These are phyloP conservation scores for Meleagris gallopavo DNA, from an alignment of 2,113 vertebrate genomes.

Conservation along the genomic window DNA sequence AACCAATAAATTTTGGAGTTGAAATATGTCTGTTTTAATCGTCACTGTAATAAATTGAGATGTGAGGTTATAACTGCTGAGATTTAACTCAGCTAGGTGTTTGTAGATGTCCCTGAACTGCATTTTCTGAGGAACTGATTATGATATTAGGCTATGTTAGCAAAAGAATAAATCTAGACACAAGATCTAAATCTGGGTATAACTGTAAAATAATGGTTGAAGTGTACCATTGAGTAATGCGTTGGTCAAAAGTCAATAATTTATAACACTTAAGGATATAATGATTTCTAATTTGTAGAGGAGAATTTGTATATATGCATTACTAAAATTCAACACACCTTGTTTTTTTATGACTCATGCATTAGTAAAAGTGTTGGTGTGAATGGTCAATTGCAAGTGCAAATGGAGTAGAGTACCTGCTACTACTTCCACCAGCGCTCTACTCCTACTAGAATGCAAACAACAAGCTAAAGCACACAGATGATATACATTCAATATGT, in stretches of 20 bases:
- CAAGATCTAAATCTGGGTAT: neutral
- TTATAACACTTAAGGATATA: neutral
- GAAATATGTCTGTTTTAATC: constrained; percentile 55
- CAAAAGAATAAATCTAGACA: constrained; percentile 2
- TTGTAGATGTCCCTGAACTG: neutral
- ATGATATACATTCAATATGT: too few species aligned
- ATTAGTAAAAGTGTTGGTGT: constrained; percentile 8
- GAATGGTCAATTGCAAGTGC: neutral
- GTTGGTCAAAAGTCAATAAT: neutral
- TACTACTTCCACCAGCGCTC: too few species aligned
- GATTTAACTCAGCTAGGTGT: neutral
- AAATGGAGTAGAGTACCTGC: too few species aligned
- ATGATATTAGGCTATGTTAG: neutral
- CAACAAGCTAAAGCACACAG: too few species aligned
- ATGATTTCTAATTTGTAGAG: neutral
- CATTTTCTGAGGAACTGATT: constrained; percentile 13
- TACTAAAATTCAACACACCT: neutral
- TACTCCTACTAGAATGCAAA: too few species aligned
- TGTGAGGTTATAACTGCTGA: neutral
- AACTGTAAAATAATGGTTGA: neutral
- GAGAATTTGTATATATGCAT: neutral
- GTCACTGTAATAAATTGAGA: constrained; percentile 63
- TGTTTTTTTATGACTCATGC: neutral
- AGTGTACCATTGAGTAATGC: neutral
- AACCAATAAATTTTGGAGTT: constrained; percentile 49